Conservation (phyloP, 64 coral and sea anemone species). For the Montipora sp. region DNA sequence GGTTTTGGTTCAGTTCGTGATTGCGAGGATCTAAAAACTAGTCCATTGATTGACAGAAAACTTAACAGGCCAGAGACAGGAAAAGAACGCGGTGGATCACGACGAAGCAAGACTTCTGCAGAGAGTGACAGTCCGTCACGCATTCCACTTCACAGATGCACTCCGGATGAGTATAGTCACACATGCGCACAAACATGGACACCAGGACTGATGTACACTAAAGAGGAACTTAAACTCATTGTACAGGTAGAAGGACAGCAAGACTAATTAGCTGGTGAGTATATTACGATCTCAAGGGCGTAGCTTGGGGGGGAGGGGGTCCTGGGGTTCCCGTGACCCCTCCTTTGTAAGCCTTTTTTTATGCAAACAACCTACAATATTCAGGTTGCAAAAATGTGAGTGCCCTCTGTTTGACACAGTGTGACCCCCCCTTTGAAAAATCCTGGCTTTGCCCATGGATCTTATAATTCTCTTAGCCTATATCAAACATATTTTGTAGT, state of each 20-base stretch:
- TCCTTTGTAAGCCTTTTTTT: too few species aligned
- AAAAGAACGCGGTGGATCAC: not conserved
- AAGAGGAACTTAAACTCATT: not conserved
- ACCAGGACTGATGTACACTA: not conserved
- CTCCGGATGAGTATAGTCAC: not conserved
- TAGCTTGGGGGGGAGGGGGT: too few species aligned
- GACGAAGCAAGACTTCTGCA: not conserved
- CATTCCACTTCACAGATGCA: not conserved
- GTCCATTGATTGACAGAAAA: not conserved
- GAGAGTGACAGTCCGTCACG: not conserved
- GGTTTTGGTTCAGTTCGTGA: not conserved
- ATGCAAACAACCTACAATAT: too few species aligned
- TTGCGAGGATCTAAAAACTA: not conserved
- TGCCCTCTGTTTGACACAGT: too few species aligned
- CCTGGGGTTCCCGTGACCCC: too few species aligned
- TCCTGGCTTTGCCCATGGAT: too few species aligned
- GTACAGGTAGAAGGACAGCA: not conserved
- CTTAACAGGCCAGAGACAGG: not conserved
- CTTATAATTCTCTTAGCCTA: too few species aligned
- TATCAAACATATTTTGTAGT: too few species aligned
- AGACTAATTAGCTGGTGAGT: not conserved
- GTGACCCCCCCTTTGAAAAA: too few species aligned
- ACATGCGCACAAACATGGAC: not conserved
- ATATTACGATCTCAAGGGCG: not conserved
- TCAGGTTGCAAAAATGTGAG: too few species aligned